Evolutionary conservation across 35 echinoderm and acorn worm species (phyloP).

Genomic region (Heliocidaris tuberculata): DNA sequence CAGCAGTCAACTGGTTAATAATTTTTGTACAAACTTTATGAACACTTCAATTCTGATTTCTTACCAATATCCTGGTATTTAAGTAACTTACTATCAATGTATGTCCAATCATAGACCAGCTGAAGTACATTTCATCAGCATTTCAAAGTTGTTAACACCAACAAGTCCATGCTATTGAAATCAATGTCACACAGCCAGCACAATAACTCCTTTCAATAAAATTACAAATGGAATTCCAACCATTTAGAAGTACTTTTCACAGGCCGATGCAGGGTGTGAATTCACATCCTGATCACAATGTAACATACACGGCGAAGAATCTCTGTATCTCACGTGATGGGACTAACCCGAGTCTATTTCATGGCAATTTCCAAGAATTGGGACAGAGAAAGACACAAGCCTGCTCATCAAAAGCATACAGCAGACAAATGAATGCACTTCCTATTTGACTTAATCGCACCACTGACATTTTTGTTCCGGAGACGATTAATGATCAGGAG

Average conservation of each 20-base stretch:
- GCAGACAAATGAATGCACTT: not conserved
- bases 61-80: too few relatives aligned
- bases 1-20: too few relatives aligned
- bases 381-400: not conserved
- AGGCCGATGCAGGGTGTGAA: not conserved
- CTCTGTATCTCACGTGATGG: not conserved
- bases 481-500: not conserved
- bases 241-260: not conserved
- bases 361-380: not conserved
- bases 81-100: not conserved
- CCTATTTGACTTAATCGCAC: not conserved
- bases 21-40: too few relatives aligned
- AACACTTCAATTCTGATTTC: too few relatives aligned
- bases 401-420: not conserved
- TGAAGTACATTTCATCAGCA: not conserved
- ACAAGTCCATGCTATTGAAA: not conserved
- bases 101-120: not conserved
- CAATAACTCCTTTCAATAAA: not conserved
- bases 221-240: not conserved
- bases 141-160: not conserved
- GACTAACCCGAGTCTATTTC: not conserved
- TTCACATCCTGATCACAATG: not conserved
- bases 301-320: not conserved
- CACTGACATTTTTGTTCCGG: not conserved
- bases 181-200: not conserved